Evolutionary conservation across 2,888 invertebrate species (phyloP), one percentile per base, ranked within the genome.

Genomic region (Opisthograptis luteolata): DNA sequence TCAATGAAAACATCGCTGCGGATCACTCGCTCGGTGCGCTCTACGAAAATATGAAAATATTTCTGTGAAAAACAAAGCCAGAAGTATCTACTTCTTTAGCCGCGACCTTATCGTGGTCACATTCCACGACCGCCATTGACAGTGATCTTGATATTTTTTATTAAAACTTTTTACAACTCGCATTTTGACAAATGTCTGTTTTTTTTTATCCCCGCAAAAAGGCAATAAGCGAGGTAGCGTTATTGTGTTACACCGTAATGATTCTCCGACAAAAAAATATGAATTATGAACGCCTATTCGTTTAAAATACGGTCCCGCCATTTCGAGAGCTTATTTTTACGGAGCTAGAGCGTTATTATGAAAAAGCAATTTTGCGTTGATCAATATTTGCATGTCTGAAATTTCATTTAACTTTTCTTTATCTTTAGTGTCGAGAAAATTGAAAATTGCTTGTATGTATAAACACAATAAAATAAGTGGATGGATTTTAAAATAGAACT

Each of bases 121-220:
- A 70, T 68, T 72, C 70, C 60, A 68, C 71, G 64, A 66, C 58
- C 64, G 69, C 64, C 81, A 80, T 80, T 87, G 86, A 71, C 82
- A 85, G 69, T 86, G 88, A 85, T 87, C 88, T 88, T 88, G 87
- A 76, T 77, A 69, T 73, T 78, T 83, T 82, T 81, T 76, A 63
- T 43, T 41, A 58, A 40, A 54, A 58, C 37, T 73, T 77, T 75
- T 78, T 78, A 67, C 62, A 52, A 54, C 46, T 47, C 55, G 48
- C 51, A 66, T 71, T 70, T 72, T 74, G 75, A 73, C 77, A 70
- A 69, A 70, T 63, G 63, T 67, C 64, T 60, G 68, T 57, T 73
- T 73, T 57, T 73, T 73, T 73, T 76, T 70, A 59, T 66, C 46
- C 57, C 55, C 47, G 58, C 50, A 76, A 77, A 78, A 78, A 66